Base-by-base conservation (phyloP, 2,888 invertebrate genomes). In the Limenitis camilla region DNA sequence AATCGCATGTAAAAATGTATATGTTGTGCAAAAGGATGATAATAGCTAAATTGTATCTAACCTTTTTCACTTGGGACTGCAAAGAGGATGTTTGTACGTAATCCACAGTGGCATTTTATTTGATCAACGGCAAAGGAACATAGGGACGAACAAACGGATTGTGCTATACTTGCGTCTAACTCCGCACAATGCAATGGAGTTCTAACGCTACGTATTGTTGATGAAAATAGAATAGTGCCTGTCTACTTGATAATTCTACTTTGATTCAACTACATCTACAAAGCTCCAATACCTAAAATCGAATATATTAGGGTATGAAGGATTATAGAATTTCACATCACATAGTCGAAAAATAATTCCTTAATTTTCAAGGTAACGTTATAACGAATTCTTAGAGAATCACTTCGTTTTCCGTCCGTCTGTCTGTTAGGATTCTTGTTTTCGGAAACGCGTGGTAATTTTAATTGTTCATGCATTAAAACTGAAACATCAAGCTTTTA, bases 101-200 rank as follows among this genome's bases (percentile, higher is more conserved):
- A 38, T 42, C 30, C 42, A 43, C 52, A 52, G 47, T 52, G 28
- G 33, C 31, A 30, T 53, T 53, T 49, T 50, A 49, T 53, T 53
- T 49, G 45, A 53, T 45, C 46, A 38, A 31, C 6, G 40, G 51
- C 38, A 38, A 38, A 31, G 43, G 48, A 46, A 47, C 47, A 38
- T 32, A 49, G 41, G 38, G 40, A 44, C 38, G 11, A 41, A 9
- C 30, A 19, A 33, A 38, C 28, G 43, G 19, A 47, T 40, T 40
- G 27, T 40, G 30, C 40, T 28, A 19, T 32, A 40, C 36, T 31
- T 36, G 30, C 33, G 44, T 29, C 33, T 32, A 33, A 10, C 9
- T 28, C 28, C 8, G 31, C 28, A 40, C 35, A 50, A 50, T 39
- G 39, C 42, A 46, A 39, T 45, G 38, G 39, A 53, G 36, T 38